Evolutionary conservation across 2,888 invertebrate genomes (phyloP).

Genomic region (Nemurella pictetii): DNA sequence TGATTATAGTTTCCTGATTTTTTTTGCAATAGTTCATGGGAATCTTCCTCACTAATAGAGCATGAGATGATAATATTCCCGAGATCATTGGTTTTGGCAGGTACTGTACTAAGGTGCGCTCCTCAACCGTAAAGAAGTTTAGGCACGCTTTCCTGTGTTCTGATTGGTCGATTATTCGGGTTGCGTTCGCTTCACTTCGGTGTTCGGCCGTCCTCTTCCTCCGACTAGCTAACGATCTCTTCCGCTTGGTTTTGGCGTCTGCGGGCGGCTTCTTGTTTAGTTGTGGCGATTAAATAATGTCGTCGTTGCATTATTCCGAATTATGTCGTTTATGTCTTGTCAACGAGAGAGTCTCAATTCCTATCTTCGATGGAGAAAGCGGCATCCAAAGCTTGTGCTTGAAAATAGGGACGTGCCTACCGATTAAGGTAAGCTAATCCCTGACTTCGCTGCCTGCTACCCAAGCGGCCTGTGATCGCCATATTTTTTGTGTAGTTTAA

Average conservation of each 20-base stretch:
- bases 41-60: too few species aligned
- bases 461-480: constrained; percentile 46
- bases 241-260: constrained; percentile 36
- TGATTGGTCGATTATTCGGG: background rate
- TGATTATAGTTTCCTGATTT: too few species aligned
- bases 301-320: constrained; percentile 46
- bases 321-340: constrained; percentile 54
- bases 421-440: constrained; percentile 67
- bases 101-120: background rate
- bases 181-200: background rate
- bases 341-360: constrained; percentile 63
- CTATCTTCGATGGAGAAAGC: constrained; percentile 70
- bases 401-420: constrained; percentile 72
- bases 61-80: too few species aligned
- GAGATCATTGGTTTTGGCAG: too few species aligned
- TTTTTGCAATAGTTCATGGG: too few species aligned
- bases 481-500: constrained; percentile 44
- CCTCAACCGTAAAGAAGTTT: background rate
- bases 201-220: background rate
- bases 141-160: background rate
- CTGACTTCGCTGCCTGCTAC: background rate
- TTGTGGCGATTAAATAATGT: constrained; percentile 35
- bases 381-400: constrained; percentile 63
- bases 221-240: constrained; percentile 30
- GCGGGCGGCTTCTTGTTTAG: constrained; percentile 33